Evolutionary conservation across 2,888 invertebrate species (phyloP), one percentile per base, ranked within the genome.

Genomic region (Perizoma affinitatum): DNA sequence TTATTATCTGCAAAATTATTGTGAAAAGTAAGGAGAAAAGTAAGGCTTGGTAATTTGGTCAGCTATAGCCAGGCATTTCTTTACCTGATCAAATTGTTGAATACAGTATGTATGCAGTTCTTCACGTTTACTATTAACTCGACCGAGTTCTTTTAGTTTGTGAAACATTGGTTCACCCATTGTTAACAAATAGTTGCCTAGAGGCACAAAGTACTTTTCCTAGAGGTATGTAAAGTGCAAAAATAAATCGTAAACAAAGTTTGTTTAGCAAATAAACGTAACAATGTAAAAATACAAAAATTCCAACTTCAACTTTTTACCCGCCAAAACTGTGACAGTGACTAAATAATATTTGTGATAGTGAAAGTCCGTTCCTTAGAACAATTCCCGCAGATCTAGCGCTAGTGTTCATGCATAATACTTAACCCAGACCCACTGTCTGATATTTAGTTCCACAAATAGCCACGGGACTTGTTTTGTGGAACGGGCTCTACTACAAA

Each of bases 131-230:
- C 73, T 83, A 48, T 79, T 82, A 5, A 72, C 67, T 63, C 82
- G 82, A 0, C 89, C 87, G 8, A 88, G 68, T 65, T 86, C 83
- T 71, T 84, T 86, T 43, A 91, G 67, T 70, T 76, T 80, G 8
- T 61, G 49, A 72, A 83, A 86, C 61, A 83, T 56, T 66, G 76
- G 74, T 33, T 66, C 47, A 63, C 83, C 81, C 87, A 86, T 87
- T 56, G 1, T 44, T 6, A 44, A 22, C n/a, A 22, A 22, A n/a
- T n/a, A n/a, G n/a, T n/a, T n/a, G n/a, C n/a, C n/a, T n/a, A n/a
- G n/a, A n/a, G n/a, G n/a, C n/a, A n/a, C n/a, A n/a, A n/a, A n/a
- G n/a, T n/a, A n/a, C n/a, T n/a, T n/a, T n/a, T n/a, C n/a, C n/a
- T n/a, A n/a, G n/a, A n/a, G n/a, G n/a, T 22, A 22, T 22, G 22